A percentile compares a stretch with the other conserved stretches of the same genome.
Evolutionary conservation across 2,888 invertebrate genomes (phyloP).

Genomic region (Sicus ferrugineus): DNA sequence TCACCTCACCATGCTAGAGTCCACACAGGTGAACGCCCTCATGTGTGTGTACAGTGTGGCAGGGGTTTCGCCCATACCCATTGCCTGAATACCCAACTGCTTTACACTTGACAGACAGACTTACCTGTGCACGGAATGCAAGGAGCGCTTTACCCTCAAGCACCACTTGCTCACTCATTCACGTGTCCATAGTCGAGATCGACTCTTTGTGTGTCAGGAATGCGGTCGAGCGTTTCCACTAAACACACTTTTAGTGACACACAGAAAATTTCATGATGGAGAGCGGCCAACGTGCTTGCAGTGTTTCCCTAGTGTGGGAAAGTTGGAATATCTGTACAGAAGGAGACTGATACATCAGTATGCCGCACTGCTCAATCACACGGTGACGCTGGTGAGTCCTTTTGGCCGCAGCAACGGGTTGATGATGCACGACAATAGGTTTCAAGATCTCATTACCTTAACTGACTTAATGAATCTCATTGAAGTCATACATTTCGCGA

Average conservation of each 20-base stretch:
- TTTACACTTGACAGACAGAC: constrained; percentile 83
- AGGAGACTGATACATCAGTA: constrained; percentile 55
- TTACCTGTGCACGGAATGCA: constrained; percentile 84
- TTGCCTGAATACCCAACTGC: constrained; percentile 81
- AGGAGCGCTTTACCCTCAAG: constrained; percentile 85
- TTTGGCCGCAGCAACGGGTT: constrained; percentile 37
- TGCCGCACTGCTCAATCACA: constrained; percentile 54
- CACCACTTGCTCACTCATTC: constrained; percentile 84
- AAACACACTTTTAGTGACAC: constrained; percentile 82
- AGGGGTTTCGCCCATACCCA: constrained; percentile 85
- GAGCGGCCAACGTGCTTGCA: constrained; percentile 59
- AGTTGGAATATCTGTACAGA: constrained; percentile 61
- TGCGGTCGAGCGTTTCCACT: constrained; percentile 84
- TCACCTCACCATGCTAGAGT: too few relatives aligned
- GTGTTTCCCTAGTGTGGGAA: constrained; percentile 62
- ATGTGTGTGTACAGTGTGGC: constrained; percentile 80
- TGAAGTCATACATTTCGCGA: constrained; percentile 66
- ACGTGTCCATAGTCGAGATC: constrained; percentile 80
- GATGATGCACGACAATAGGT: constrained; percentile 57
- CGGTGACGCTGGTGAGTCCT: constrained; percentile 61
- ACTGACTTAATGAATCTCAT: constrained; percentile 69
- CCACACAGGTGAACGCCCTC: constrained; percentile 79
- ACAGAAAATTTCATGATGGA: too few relatives aligned
- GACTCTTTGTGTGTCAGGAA: constrained; percentile 83
- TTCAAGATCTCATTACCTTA: constrained; percentile 69